Percentiles rank a stretch among this genome's conserved stretches.
These are phyloP conservation scores for Coluber constrictor DNA, from an alignment of 2,797 vertebrate genomes.

Conservation along the genomic window DNA sequence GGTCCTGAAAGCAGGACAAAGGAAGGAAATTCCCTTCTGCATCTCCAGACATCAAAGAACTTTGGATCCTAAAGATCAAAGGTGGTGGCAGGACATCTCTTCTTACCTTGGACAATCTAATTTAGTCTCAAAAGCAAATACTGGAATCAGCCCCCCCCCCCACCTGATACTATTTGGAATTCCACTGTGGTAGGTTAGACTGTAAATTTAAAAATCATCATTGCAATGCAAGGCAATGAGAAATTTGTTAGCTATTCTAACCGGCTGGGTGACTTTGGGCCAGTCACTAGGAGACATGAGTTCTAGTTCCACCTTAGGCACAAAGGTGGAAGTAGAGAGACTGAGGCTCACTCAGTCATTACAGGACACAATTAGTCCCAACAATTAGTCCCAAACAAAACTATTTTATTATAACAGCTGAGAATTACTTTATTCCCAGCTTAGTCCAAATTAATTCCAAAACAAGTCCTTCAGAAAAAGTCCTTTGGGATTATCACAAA, in stretches of 20 bases:
- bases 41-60: background rate
- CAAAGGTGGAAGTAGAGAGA: too few species aligned
- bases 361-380: too few species aligned
- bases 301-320: too few species aligned
- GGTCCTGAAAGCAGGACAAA: background rate
- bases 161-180: background rate
- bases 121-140: background rate
- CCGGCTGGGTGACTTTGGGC: background rate
- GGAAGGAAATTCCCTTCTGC: background rate
- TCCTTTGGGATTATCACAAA: too few species aligned
- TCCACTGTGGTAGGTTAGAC: background rate
- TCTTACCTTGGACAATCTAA: background rate
- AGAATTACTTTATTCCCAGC: too few species aligned
- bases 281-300: too few species aligned
- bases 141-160: background rate
- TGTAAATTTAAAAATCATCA: background rate
- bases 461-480: too few species aligned
- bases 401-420: too few species aligned
- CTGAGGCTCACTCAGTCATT: too few species aligned
- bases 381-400: too few species aligned
- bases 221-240: background rate
- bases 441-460: too few species aligned
- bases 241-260: background rate
- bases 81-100: background rate
- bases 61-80: background rate